phyloP scores from a whole-genome alignment of 2,113 vertebrate species.

The Limanda limanda region DNA sequence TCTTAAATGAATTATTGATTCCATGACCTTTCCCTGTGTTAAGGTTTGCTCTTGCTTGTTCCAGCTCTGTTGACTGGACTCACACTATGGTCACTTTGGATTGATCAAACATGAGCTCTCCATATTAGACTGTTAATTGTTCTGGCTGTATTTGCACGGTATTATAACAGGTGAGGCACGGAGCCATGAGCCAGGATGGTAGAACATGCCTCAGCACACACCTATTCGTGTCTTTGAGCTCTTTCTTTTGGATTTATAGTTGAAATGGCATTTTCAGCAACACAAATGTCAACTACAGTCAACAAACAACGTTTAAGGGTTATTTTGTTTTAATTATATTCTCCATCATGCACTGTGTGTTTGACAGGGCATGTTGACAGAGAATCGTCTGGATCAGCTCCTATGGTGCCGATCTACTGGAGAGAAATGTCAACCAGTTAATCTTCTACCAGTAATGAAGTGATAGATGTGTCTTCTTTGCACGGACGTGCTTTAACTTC shows the following conservation, averaged over 20 bases:
- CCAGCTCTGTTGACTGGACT: constrained; percentile 74
- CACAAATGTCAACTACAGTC: constrained; percentile 54
- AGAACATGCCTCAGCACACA: constrained; percentile 32
- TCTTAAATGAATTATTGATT: constrained; percentile 88
- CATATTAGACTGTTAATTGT: constrained; percentile 74
- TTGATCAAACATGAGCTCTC: constrained; percentile 78
- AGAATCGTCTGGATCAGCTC: constrained; percentile 44
- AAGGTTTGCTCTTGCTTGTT: constrained; percentile 77
- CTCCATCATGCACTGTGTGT: constrained; percentile 54
- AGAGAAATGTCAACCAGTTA: constrained; percentile 70
- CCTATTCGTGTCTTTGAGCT: not conserved
- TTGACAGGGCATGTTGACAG: constrained; percentile 47
- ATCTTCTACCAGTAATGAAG: constrained; percentile 67
- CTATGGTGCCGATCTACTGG: constrained; percentile 56
- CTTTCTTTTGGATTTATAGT: constrained; percentile 51
- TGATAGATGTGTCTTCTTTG: constrained; percentile 68
- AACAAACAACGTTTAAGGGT: constrained; percentile 20
- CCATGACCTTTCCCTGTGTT: constrained; percentile 81
- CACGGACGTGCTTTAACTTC: constrained; percentile 70
- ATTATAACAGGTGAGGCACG: constrained; percentile 40
- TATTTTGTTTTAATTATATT: constrained; percentile 63
- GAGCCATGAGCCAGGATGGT: constrained; percentile 13
- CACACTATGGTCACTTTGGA: constrained; percentile 48
- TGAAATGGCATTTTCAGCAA: constrained; percentile 43
- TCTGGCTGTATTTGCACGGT: constrained; percentile 44